A percentile compares a stretch with the other conserved stretches of the same genome.
Conservation (phyloP, 2,888 invertebrate species). For the Spialia ferax region DNA sequence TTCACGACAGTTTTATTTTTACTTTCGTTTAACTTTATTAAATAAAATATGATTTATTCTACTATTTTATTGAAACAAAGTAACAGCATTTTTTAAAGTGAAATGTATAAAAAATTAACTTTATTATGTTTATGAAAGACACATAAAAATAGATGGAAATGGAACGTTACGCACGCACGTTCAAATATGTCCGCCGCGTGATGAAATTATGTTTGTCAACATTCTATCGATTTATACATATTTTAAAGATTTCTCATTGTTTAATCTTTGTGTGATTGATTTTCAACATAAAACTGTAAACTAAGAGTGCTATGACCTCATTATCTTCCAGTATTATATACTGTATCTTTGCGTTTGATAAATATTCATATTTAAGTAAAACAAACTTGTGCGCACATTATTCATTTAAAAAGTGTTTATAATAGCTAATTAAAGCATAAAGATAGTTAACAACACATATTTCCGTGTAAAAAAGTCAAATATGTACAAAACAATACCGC, state of each 20-base stretch:
- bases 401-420: not conserved
- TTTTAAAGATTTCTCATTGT: slow-evolving; percentile 49
- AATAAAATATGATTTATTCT: too few relatives aligned
- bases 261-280: slow-evolving; percentile 42
- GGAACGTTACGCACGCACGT: slow-evolving; percentile 47
- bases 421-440: not conserved
- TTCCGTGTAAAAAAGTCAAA: not conserved
- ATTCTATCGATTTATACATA: slow-evolving; percentile 69
- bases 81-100: too few relatives aligned
- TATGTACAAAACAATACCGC: slow-evolving; percentile 42
- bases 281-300: not conserved
- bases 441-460: not conserved
- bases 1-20: too few relatives aligned
- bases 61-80: too few relatives aligned
- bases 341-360: not conserved
- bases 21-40: too few relatives aligned
- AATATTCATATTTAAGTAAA: slow-evolving; percentile 4
- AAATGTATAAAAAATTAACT: too few relatives aligned
- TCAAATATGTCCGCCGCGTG: slow-evolving; percentile 58
- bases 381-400: slow-evolving; percentile 8
- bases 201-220: slow-evolving; percentile 78
- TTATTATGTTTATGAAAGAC: too few relatives aligned
- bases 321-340: not conserved
- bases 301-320: not conserved
- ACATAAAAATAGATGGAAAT: slow-evolving; percentile 37